Evolutionary conservation across 2,113 vertebrate species (phyloP).

Genomic region (Phylloscopus trochiloides): DNA sequence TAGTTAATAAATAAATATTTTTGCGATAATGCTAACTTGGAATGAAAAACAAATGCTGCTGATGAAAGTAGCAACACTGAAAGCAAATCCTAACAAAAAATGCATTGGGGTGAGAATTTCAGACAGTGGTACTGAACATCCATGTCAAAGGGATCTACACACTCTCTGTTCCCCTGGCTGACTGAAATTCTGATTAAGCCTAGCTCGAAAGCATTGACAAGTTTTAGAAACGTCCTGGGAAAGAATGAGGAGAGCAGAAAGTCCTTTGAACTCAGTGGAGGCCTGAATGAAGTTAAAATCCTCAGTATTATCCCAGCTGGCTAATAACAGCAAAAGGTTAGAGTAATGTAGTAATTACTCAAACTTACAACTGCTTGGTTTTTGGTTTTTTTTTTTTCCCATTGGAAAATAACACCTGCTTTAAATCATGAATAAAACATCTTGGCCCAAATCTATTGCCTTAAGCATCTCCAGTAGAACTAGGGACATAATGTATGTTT

Average conservation of each 20-base stretch:
- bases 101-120: neutral
- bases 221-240: neutral
- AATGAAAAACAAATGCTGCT: neutral
- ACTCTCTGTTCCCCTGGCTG: neutral
- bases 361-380: neutral
- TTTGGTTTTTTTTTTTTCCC: neutral
- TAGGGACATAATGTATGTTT: neutral
- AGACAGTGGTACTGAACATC: neutral
- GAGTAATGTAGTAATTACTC: conserved; percentile 13
- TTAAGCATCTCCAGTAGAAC: neutral
- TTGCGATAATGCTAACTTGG: neutral
- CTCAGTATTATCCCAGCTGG: neutral
- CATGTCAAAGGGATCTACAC: neutral
- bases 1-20: neutral
- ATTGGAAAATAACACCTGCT: neutral
- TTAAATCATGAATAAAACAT: conserved; percentile 28
- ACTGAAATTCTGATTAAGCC: neutral
- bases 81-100: neutral
- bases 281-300: neutral
- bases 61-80: neutral
- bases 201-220: neutral
- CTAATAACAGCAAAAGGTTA: conserved; percentile 22
- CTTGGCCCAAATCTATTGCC: neutral
- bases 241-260: neutral
- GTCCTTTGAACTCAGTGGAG: neutral